A percentile compares a stretch with the other conserved stretches of the same genome.
phyloP scores from a whole-genome alignment of 2,113 vertebrate species.

The Uria aalge region DNA sequence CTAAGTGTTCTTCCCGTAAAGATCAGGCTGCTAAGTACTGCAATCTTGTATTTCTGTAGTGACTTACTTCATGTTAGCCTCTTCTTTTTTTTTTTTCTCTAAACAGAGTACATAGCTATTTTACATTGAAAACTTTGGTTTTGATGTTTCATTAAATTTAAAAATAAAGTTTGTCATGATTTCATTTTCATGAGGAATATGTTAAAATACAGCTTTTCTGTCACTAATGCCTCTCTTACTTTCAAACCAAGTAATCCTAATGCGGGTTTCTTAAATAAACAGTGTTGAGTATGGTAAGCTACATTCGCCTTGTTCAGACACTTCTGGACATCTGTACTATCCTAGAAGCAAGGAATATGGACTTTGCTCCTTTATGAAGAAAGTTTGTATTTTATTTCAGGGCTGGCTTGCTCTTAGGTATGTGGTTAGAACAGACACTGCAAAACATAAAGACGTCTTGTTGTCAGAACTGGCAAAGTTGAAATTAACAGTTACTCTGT shows the following conservation, averaged over 20 bases:
- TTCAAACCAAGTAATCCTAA: background rate
- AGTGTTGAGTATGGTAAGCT: background rate
- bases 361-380: background rate
- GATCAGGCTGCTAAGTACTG: constrained; percentile 44
- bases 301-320: background rate
- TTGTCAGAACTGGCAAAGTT: background rate
- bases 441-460: background rate
- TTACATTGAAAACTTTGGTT: background rate
- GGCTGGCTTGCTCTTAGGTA: background rate
- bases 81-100: background rate
- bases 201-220: background rate
- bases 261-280: background rate
- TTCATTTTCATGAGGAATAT: background rate
- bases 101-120: background rate
- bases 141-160: background rate
- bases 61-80: background rate
- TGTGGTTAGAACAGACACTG: background rate
- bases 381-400: background rate
- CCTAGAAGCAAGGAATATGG: background rate
- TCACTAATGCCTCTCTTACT: background rate
- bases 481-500: background rate
- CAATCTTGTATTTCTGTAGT: background rate
- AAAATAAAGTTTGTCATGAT: background rate
- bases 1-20: background rate
- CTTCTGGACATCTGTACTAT: background rate